These are phyloP conservation scores for Bovichtus variegatus DNA, from an alignment of 2,797 vertebrate species.

Conservation along the genomic window DNA sequence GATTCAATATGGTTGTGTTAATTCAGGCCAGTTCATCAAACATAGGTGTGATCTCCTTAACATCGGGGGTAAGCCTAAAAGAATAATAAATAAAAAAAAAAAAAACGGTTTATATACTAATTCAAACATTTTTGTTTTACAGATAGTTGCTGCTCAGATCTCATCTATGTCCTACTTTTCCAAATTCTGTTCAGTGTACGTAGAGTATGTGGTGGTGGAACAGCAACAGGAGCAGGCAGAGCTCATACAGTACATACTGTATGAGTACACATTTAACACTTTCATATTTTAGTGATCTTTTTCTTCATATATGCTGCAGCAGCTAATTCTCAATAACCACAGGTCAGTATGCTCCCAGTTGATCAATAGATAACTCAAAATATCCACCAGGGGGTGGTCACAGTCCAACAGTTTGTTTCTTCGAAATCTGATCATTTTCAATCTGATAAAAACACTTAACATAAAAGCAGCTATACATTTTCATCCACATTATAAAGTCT, in stretches of 20 bases:
- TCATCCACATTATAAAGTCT: background rate
- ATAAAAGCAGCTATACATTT: background rate
- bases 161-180: background rate
- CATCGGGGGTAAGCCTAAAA: background rate
- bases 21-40: background rate
- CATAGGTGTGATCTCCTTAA: too few species aligned
- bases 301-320: background rate
- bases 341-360: background rate
- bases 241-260: background rate
- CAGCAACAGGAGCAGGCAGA: background rate
- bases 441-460: background rate
- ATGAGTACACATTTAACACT: background rate
- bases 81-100: background rate
- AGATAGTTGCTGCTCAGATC: background rate
- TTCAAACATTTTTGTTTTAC: background rate
- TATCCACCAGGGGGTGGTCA: conserved; percentile 56
- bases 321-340: background rate
- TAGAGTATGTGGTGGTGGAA: background rate
- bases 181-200: background rate
- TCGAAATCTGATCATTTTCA: background rate
- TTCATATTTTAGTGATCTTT: background rate
- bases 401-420: conserved; percentile 1
- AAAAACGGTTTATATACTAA: background rate
- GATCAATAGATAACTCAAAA: background rate
- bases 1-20: background rate